A percentile compares a stretch with the other conserved stretches of the same genome.
Evolutionary conservation across 1,140 invertebrate genomes (phyloP).

Genomic region (Matsumurasca onukii): DNA sequence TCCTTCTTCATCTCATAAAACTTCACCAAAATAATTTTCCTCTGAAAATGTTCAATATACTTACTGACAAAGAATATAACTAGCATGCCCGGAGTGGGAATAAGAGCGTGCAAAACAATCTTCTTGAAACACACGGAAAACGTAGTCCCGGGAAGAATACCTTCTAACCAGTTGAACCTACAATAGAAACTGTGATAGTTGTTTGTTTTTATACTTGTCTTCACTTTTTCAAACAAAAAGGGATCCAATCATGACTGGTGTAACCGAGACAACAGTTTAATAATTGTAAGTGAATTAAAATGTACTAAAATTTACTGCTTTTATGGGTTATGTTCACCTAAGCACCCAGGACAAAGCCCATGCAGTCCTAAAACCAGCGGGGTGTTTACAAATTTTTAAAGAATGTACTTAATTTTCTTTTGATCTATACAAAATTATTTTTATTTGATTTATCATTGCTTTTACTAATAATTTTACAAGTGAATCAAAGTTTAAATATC

Average conservation of each 20-base stretch:
- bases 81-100: slow-evolving; percentile 69
- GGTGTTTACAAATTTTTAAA: too few relatives aligned
- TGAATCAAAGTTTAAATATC: too few relatives aligned
- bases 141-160: slow-evolving; percentile 61
- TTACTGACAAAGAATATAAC: slow-evolving; percentile 40
- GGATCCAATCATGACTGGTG: neutral
- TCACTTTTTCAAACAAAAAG: neutral
- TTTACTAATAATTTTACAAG: too few relatives aligned
- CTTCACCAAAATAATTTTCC: too few relatives aligned
- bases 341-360: too few relatives aligned
- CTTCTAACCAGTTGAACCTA: slow-evolving; percentile 77
- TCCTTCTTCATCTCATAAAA: too few relatives aligned
- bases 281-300: neutral
- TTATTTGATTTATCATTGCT: too few relatives aligned
- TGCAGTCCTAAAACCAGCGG: too few relatives aligned
- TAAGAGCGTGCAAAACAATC: slow-evolving; percentile 68
- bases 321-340: too few relatives aligned
- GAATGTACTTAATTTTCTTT: too few relatives aligned
- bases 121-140: slow-evolving; percentile 62
- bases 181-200: slow-evolving; percentile 36
- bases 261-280: neutral
- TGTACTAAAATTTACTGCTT: too few relatives aligned
- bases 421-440: too few relatives aligned
- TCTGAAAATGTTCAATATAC: neutral
- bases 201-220: neutral